Base-by-base conservation (phyloP, 1,140 invertebrate species). In the Leptinotarsa texana region DNA sequence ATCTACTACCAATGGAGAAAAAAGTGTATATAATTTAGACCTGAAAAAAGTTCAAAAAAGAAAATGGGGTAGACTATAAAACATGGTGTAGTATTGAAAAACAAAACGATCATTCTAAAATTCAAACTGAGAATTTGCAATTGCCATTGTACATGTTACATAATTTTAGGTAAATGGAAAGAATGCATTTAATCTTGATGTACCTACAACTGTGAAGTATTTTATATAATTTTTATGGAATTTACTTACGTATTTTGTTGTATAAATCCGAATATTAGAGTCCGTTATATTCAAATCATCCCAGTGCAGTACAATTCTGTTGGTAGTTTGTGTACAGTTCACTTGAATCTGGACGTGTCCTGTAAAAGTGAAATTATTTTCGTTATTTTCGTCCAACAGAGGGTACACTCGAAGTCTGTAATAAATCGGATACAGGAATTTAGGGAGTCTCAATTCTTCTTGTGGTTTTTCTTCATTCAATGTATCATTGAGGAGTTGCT, bases 291-390 rank as follows among this genome's bases (percentile, higher is more conserved):
- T 33, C 13, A 84, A 65, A 57, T 82, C 77, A 22, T 83, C 82
- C 48, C 74, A 74, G 73, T 84, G 79, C 21, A 84, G 57, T 13
- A 83, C 57, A 11, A 84, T 82, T 75, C 78, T 79, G 61, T 83
- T 79, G 13, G 83, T 82, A 65, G 70, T 66, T 76, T 75, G 62
- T 13, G 72, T 75, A 33, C 81, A 81, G 51, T 77, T 78, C 21
- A 83, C 72, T 17, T 75, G 24, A 13, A 84, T 84, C 63, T 76
- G 74, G 0, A 83, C 82, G 69, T 76, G 67, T 3, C 80, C 83
- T 6, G 77, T 77, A 69, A 81, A 84, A 1, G 81, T 81, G 63
- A 84, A 83, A 76, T 84, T 83, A 17, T 81, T 75, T 6, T 69
- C 57, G 4, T 67, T 69, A 22, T 74, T 42, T 67, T 82, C 80